Percentiles rank a stretch among this genome's conserved stretches.
These are phyloP conservation scores for Melanostigma gelatinosum DNA, from an alignment of 2,113 vertebrate genomes.

Conservation along the genomic window DNA sequence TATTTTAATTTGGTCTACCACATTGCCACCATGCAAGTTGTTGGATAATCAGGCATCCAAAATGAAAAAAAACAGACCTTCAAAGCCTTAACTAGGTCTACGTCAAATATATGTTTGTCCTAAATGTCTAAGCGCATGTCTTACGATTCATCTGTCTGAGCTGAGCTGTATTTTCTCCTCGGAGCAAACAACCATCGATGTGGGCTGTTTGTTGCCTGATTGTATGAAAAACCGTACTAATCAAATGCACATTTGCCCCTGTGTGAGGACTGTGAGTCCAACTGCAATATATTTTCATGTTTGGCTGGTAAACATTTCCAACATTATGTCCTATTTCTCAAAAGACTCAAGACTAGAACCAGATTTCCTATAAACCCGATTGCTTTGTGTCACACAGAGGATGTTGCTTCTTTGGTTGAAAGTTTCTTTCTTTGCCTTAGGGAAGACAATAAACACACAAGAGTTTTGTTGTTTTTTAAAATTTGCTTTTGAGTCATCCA, in stretches of 20 bases:
- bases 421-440: neutral
- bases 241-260: neutral
- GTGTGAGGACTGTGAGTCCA: neutral
- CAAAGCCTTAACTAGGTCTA: neutral
- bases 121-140: neutral
- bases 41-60: neutral
- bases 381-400: neutral
- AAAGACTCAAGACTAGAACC: neutral
- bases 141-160: neutral
- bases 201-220: neutral
- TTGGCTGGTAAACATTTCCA: neutral
- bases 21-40: neutral
- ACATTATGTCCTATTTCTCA: neutral
- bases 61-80: neutral
- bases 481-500: slow-evolving; percentile 7
- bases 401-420: slow-evolving; percentile 1
- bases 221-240: neutral
- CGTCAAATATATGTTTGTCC: neutral
- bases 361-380: neutral
- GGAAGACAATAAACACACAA: neutral
- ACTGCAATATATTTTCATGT: neutral
- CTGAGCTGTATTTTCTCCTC: neutral
- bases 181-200: neutral
- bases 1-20: neutral
- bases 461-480: neutral